Conservation (phyloP, 2,888 invertebrate species). For the Dascillus cervinus region DNA sequence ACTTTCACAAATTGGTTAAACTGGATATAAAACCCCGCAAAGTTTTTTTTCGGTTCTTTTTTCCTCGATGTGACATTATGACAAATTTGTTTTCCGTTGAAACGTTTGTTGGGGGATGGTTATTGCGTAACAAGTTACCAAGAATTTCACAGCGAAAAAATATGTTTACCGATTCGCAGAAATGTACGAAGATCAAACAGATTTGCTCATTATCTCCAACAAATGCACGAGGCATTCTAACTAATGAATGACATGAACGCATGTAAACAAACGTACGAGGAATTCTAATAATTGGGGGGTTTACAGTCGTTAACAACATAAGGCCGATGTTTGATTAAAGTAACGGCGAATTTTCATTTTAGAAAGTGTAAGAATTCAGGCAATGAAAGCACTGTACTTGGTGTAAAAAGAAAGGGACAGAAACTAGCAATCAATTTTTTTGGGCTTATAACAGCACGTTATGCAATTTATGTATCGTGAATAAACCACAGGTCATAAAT, state of each 20-base stretch:
- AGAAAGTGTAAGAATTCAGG: no score
- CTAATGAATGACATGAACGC: no score
- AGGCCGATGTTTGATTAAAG: no score
- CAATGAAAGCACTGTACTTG: no score
- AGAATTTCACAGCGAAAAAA: slow-evolving; percentile 15
- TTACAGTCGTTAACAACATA: no score
- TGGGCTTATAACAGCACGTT: no score
- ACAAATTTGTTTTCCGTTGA: slow-evolving; percentile 35
- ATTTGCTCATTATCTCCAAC: slow-evolving; percentile 20
- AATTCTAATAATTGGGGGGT: slow-evolving; percentile 16
- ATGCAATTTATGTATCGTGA: no score
- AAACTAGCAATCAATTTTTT: no score
- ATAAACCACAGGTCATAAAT: no score
- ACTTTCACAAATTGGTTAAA: slow-evolving; percentile 28
- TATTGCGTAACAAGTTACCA: no score
- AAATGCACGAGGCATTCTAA: slow-evolving; percentile 14
- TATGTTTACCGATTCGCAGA: slow-evolving; percentile 16
- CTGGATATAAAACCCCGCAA: slow-evolving; percentile 21
- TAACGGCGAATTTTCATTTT: no score
- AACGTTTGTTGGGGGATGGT: slow-evolving; percentile 16
- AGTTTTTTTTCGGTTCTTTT: slow-evolving; percentile 21
- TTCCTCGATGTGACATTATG: slow-evolving; percentile 36
- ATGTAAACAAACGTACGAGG: slow-evolving; percentile 17
- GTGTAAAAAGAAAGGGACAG: no score
- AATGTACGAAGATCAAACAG: slow-evolving; percentile 18